Base-by-base conservation (phyloP, 2,888 invertebrate species). In the Pristionchus maxplancki region DNA sequence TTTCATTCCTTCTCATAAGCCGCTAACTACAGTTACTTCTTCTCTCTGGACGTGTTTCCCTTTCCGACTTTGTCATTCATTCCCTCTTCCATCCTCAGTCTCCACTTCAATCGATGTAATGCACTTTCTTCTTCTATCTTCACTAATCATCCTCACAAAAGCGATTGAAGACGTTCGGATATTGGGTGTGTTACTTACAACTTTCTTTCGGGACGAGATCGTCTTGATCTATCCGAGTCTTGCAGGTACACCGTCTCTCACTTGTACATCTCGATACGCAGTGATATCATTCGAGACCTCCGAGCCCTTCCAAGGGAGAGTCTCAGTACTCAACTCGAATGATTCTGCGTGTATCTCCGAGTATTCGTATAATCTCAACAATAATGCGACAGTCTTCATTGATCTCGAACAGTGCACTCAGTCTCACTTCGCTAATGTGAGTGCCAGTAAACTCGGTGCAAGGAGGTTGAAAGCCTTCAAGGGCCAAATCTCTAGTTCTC, bases 231-330 rank as follows among this genome's bases (percentile, higher is more conserved):
- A 28, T 67, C 31, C 28, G 28, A 31, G 11, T 31, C 13, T n/a
- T n/a, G 1, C 86, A 87, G 86, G 71, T 34, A 71, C 71, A 37
- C 86, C 86, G 0, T 71, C 86, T 8, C 34, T 87, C 20, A 48
- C 50, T 20, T 87, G 86, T n/a, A 87, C 86, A 0, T 50, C 71
- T 50, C 44, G 64, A 67, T 87, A 50, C n/a, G 86, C 86, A 13
- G 40, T 87, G 28, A 71, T 87, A 20, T 71, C 67, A 17, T 58
- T 87, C 48, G 34, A 71, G 34, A 87, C 71, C 28, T 58, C 71
- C 11, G 86, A 87, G n/a, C 86, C 86, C 17, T 87, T 71, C 71
- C 86, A 87, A 87, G 86, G 86, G 24, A 11, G 86, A n/a, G 58
- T 87, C 44, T 87, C 86, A 50, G 86, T 87, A 0, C 3, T 87